These are phyloP conservation scores for Forbesichthys agassizii DNA, from an alignment of 2,113 vertebrate species.

Conservation along the genomic window DNA sequence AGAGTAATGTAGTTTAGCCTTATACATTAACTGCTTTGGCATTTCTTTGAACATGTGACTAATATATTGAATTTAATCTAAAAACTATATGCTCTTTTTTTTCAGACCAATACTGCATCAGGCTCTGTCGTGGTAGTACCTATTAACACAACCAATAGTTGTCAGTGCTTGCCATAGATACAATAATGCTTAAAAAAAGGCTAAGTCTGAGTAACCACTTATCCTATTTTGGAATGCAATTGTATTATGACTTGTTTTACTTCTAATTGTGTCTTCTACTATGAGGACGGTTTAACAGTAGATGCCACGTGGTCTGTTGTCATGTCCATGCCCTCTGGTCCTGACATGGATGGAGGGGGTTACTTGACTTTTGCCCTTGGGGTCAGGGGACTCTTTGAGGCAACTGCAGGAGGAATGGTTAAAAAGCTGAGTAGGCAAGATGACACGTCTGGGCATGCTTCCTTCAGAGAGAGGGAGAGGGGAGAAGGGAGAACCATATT, in stretches of 20 bases:
- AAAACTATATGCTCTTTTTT: background rate
- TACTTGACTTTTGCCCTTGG: constrained; percentile 65
- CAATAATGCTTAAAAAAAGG: background rate
- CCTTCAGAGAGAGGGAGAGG: constrained; percentile 49
- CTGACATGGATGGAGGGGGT: constrained; percentile 53
- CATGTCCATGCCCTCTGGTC: constrained; percentile 48
- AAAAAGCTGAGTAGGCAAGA: constrained; percentile 61
- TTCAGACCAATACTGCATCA: no score
- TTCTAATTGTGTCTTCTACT: constrained; percentile 32
- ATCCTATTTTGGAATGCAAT: constrained; percentile 15
- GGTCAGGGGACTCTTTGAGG: constrained; percentile 71
- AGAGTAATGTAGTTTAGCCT: background rate
- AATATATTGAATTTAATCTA: background rate
- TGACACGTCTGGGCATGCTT: constrained; percentile 71
- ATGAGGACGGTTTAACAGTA: constrained; percentile 22
- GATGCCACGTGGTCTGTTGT: constrained; percentile 51
- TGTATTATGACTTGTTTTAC: constrained; percentile 6
- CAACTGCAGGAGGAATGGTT: constrained; percentile 62
- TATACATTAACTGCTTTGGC: background rate
- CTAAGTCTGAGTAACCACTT: constrained; percentile 10
- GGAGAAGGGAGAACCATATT: constrained; percentile 29
- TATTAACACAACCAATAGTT: no score
- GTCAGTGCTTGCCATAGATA: no score
- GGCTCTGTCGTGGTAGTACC: no score
- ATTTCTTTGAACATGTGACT: background rate